phyloP scores from a whole-genome alignment of 2,888 invertebrate species.

The Cheilosia variabilis region DNA sequence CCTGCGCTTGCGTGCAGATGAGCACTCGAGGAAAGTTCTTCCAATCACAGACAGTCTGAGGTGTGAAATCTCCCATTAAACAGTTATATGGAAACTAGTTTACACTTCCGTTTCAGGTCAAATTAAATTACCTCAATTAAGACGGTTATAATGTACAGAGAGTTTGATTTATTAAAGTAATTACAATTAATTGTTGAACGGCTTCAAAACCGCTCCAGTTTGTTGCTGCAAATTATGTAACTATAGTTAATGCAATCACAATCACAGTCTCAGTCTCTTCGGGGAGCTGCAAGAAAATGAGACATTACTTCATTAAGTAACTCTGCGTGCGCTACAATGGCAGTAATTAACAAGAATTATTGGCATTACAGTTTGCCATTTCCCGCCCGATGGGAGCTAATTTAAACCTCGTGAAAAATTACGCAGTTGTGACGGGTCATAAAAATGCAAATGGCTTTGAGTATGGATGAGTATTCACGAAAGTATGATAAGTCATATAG shows the following conservation, averaged over 20 bases:
- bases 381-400: background rate
- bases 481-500: no score
- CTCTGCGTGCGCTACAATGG: slow-evolving; percentile 31
- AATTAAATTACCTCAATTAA: slow-evolving; percentile 43
- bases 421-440: no score
- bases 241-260: background rate
- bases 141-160: slow-evolving; percentile 13
- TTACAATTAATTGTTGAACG: slow-evolving; percentile 50
- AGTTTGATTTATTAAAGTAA: slow-evolving; percentile 35
- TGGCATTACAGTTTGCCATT: slow-evolving; percentile 19
- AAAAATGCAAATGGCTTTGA: no score
- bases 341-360: slow-evolving; percentile 28
- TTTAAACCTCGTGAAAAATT: no score
- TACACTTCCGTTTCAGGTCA: slow-evolving; percentile 56
- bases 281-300: slow-evolving; percentile 14
- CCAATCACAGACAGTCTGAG: background rate
- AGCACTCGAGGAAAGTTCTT: slow-evolving; percentile 28
- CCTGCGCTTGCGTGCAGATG: slow-evolving; percentile 37
- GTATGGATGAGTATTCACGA: no score
- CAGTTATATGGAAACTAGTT: slow-evolving; percentile 45
- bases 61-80: slow-evolving; percentile 31
- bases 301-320: slow-evolving; percentile 29
- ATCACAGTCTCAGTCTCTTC: background rate
- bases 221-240: slow-evolving; percentile 7
- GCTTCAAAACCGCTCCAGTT: background rate